Percentiles rank a stretch among this genome's conserved stretches.
These are phyloP conservation scores for Acanthurus tractus DNA, from an alignment of 2,797 vertebrate species.

Conservation along the genomic window DNA sequence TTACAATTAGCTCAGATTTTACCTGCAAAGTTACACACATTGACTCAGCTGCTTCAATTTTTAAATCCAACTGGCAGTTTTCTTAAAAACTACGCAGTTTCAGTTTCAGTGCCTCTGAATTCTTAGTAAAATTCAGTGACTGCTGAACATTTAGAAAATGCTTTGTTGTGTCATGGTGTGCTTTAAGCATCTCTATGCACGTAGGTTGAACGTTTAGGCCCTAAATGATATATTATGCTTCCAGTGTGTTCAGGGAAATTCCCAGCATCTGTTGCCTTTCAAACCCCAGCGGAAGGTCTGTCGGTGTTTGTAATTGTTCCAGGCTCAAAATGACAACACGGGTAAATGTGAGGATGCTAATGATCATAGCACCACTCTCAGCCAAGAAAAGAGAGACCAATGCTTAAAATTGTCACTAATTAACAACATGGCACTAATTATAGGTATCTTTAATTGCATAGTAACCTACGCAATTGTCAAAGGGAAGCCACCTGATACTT, in stretches of 20 bases:
- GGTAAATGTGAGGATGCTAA: slow-evolving; percentile 62
- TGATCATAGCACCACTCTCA: slow-evolving; percentile 63
- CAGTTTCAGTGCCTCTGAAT: background rate
- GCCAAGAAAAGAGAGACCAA: slow-evolving; percentile 70
- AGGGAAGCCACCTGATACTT: slow-evolving; percentile 87
- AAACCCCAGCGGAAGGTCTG: slow-evolving; percentile 52
- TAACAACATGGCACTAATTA: slow-evolving; percentile 86
- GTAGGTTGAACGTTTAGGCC: slow-evolving; percentile 12
- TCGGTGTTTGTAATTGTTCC: slow-evolving; percentile 53
- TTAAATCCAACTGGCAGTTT: background rate
- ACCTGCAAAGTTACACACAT: slow-evolving; percentile 5
- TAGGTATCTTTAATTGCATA: slow-evolving; percentile 86
- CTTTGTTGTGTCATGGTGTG: background rate
- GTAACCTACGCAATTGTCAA: slow-evolving; percentile 85
- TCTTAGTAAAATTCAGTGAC: background rate
- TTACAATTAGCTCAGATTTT: background rate
- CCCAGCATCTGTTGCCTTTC: slow-evolving; percentile 60
- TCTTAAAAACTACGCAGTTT: too few species aligned
- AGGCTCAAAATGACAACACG: slow-evolving; percentile 49
- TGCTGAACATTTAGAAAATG: slow-evolving; percentile 6
- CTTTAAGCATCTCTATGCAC: slow-evolving; percentile 15
- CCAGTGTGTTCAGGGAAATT: slow-evolving; percentile 47
- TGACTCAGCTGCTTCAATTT: background rate
- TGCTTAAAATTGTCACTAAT: slow-evolving; percentile 84
- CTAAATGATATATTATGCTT: slow-evolving; percentile 37